Percentiles rank a stretch among this genome's conserved stretches.
Evolutionary conservation across 2,113 vertebrate species (phyloP).

Genomic region (Promerops cafer): DNA sequence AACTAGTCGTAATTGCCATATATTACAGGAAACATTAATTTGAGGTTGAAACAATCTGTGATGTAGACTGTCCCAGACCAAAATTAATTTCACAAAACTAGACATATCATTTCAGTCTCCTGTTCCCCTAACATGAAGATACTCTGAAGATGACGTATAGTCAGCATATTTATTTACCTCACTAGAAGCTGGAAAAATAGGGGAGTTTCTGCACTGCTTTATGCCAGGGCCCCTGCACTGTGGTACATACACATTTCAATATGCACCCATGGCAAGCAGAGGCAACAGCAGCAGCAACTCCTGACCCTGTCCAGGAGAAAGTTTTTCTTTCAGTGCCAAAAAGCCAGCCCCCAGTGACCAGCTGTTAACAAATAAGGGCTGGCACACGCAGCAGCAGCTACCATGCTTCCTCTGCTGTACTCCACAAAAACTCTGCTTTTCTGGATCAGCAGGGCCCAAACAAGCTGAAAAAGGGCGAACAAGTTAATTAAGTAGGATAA

Average conservation of each 20-base stretch:
- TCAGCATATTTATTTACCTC: neutral
- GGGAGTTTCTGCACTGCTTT: neutral
- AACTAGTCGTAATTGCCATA: neutral
- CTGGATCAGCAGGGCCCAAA: slow-evolving; percentile 23
- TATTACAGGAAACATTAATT: neutral
- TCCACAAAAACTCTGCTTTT: neutral
- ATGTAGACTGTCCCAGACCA: neutral
- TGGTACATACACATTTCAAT: neutral
- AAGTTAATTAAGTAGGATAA: slow-evolving; percentile 18
- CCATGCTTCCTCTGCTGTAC: neutral
- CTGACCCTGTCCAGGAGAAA: neutral
- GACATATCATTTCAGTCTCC: neutral
- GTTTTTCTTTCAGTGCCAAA: neutral
- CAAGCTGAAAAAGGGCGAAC: neutral
- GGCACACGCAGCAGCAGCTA: neutral
- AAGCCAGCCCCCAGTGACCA: neutral
- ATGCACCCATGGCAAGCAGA: neutral
- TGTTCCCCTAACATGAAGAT: neutral
- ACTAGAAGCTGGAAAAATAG: neutral
- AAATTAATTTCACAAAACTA: neutral
- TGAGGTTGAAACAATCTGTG: neutral
- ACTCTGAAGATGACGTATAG: neutral
- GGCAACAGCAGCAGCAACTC: neutral
- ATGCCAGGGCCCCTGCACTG: neutral
- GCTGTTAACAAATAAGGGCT: neutral